phyloP scores from a whole-genome alignment of 2,113 vertebrate species.

The Paralichthys olivaceus region DNA sequence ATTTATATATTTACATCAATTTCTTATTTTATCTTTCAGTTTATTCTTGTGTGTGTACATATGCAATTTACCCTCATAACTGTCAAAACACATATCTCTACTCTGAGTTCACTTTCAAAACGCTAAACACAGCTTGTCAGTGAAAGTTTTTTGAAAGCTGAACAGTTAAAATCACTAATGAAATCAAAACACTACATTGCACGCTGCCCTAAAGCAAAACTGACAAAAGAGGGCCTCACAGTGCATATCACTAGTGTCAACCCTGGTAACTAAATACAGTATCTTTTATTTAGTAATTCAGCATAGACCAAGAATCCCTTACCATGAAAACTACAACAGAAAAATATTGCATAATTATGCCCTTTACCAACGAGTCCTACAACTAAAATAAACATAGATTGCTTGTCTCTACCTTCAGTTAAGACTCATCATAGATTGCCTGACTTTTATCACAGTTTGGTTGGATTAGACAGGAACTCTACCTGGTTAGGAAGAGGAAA shows the following conservation, averaged over 20 bases:
- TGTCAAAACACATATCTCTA: no score
- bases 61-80: no score
- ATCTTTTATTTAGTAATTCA: background rate
- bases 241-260: background rate
- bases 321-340: background rate
- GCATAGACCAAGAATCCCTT: background rate
- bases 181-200: background rate
- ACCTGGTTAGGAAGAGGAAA: background rate
- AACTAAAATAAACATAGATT: no score
- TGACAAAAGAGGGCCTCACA: background rate
- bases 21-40: no score
- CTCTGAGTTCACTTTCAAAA: background rate
- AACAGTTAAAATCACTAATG: background rate
- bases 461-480: background rate
- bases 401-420: no score
- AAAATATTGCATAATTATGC: background rate
- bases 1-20: no score
- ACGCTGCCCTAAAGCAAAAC: background rate
- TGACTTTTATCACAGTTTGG: no score
- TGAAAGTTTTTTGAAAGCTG: no score
- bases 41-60: no score
- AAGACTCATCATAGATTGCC: no score
- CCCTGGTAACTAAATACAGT: background rate
- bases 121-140: no score
- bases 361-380: no score